Evolutionary conservation across 2,113 vertebrate species (phyloP).

Genomic region (Boulengeromyrus knoepffleri): DNA sequence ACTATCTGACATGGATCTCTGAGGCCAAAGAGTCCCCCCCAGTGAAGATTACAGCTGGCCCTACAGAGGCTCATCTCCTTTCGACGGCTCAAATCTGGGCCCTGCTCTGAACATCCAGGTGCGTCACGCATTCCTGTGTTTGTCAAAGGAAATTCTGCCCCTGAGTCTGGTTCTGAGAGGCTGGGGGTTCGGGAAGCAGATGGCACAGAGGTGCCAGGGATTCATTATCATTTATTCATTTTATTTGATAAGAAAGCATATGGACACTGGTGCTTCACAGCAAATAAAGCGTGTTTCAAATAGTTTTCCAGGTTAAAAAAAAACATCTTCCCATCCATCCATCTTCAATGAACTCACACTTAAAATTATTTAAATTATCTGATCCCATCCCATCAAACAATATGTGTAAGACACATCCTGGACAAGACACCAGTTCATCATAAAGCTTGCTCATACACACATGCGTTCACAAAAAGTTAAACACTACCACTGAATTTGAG

Average conservation of each 20-base stretch:
- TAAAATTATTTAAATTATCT: background rate
- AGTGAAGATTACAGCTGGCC: background rate
- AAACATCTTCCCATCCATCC: background rate
- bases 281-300: background rate
- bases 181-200: background rate
- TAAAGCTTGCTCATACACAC: background rate
- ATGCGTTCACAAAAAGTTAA: background rate
- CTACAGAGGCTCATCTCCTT: background rate
- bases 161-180: background rate
- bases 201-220: background rate
- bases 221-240: background rate
- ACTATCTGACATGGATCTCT: background rate
- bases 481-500: background rate
- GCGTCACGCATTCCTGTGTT: conserved; percentile 30
- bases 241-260: background rate
- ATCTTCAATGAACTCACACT: background rate
- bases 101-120: conserved; percentile 15
- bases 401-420: background rate
- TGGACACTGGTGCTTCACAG: background rate
- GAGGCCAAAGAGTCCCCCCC: background rate
- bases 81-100: background rate
- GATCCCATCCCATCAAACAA: background rate
- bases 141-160: conserved; percentile 41
- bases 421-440: background rate
- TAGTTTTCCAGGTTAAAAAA: background rate